phyloP scores from a whole-genome alignment of 30 jellyfish, hydroid and myxozoan species.

The Calvadosia cruxmelitensis region DNA sequence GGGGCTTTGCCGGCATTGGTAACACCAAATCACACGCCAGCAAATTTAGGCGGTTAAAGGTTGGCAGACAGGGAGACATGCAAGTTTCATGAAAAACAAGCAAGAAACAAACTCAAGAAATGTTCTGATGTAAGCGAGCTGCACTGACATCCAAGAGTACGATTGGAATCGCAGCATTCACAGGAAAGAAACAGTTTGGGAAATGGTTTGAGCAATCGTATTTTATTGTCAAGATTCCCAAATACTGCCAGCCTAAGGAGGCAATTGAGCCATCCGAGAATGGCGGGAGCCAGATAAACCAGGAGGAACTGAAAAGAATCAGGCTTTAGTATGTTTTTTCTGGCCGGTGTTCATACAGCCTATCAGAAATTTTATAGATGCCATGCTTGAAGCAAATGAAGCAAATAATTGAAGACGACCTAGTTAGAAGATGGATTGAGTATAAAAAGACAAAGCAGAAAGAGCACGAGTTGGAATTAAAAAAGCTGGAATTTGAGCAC shows the following conservation, averaged over 20 bases:
- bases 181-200: slow-evolving; percentile 30
- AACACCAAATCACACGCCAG: no score
- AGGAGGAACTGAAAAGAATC: not conserved
- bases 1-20: no score
- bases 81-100: not conserved
- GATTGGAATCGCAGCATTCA: slow-evolving; percentile 33
- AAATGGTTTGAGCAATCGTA: slow-evolving; percentile 35
- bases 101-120: not conserved
- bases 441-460: slow-evolving; percentile 11
- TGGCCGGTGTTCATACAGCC: slow-evolving; percentile 3
- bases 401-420: slow-evolving; percentile 12
- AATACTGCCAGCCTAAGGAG: slow-evolving; percentile 30
- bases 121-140: slow-evolving; percentile 25
- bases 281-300: not conserved
- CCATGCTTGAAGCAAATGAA: slow-evolving; percentile 3
- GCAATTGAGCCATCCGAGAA: slow-evolving; percentile 32
- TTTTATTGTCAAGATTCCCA: slow-evolving; percentile 27
- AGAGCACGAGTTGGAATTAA: slow-evolving; percentile 24
- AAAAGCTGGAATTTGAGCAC: slow-evolving; percentile 10
- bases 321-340: slow-evolving; percentile 15
- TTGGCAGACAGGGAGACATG: not conserved
- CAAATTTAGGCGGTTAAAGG: no score
- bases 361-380: not conserved
- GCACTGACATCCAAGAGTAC: slow-evolving; percentile 33
- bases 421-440: slow-evolving; percentile 6